Conservation (phyloP, 1,140 invertebrate species). For the Drosophila mauritiana region DNA sequence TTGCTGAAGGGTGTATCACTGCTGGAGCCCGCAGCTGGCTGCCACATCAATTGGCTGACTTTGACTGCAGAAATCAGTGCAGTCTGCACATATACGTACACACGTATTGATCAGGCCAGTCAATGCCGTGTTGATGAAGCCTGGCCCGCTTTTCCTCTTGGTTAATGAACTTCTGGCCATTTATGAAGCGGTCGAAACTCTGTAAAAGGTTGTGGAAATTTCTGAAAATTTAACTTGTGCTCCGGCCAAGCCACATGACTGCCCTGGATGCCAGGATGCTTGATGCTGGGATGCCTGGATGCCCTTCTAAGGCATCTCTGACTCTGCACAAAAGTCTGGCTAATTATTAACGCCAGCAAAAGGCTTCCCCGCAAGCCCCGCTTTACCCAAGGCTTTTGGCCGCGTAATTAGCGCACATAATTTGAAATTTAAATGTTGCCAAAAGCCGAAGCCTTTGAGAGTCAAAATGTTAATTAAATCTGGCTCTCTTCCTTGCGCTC, state of each 20-base stretch:
- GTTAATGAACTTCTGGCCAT: constrained; percentile 49
- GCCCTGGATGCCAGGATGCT: constrained; percentile 3
- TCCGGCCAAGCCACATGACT: constrained; percentile 6
- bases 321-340: constrained; percentile 63
- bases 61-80: constrained; percentile 42
- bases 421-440: constrained; percentile 83
- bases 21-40: constrained; percentile 43
- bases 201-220: constrained; percentile 3
- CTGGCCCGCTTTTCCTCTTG: constrained; percentile 4
- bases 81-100: constrained; percentile 17
- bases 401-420: constrained; percentile 80
- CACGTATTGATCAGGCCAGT: constrained; percentile 32
- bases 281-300: constrained; percentile 7
- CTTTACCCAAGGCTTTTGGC: constrained; percentile 10
- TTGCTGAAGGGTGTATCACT: constrained; percentile 40
- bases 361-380: constrained; percentile 43
- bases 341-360: constrained; percentile 70
- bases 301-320: constrained; percentile 47
- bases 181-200: constrained; percentile 16
- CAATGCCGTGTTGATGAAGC: constrained; percentile 21
- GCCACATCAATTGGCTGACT: constrained; percentile 31
- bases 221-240: constrained; percentile 24
- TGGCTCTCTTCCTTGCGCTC: constrained; percentile 33
- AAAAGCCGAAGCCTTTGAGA: constrained; percentile 77
- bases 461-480: constrained; percentile 82